phyloP scores from a whole-genome alignment of 2,113 vertebrate genomes.

The Leptodactylus fuscus region DNA sequence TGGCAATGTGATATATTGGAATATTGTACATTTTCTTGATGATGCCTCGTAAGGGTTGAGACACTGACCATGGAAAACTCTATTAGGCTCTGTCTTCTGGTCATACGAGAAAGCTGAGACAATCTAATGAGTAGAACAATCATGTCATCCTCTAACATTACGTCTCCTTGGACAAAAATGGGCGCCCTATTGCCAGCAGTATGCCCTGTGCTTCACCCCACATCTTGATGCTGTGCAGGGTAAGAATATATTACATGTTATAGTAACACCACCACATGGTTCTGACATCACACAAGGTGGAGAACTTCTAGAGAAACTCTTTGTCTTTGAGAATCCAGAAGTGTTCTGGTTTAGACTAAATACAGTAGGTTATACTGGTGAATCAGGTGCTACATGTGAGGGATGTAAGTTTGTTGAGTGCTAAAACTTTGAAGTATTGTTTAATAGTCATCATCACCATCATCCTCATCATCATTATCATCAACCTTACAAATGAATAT shows the following conservation, averaged over 20 bases:
- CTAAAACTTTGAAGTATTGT: background rate
- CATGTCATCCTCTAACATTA: background rate
- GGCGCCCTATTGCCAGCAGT: background rate
- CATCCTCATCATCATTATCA: background rate
- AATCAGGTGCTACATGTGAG: background rate
- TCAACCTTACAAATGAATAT: background rate
- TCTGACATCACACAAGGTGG: background rate
- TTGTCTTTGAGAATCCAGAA: background rate
- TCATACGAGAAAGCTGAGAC: constrained; percentile 2
- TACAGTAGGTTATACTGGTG: background rate
- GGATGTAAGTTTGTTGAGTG: background rate
- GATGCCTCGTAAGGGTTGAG: background rate
- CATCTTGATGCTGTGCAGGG: constrained; percentile 53
- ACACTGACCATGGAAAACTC: background rate
- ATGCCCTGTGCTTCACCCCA: constrained; percentile 2
- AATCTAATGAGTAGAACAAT: constrained; percentile 5
- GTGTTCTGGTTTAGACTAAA: background rate
- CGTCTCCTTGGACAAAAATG: constrained; percentile 28
- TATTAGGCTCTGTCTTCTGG: background rate
- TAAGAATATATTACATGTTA: constrained; percentile 19
- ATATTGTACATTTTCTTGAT: background rate
- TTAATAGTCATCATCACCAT: background rate
- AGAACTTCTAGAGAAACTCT: background rate
- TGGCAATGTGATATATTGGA: background rate
- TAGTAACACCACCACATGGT: background rate